phyloP scores from a whole-genome alignment of 2,888 invertebrate genomes.

The Drosophila rubida region DNA sequence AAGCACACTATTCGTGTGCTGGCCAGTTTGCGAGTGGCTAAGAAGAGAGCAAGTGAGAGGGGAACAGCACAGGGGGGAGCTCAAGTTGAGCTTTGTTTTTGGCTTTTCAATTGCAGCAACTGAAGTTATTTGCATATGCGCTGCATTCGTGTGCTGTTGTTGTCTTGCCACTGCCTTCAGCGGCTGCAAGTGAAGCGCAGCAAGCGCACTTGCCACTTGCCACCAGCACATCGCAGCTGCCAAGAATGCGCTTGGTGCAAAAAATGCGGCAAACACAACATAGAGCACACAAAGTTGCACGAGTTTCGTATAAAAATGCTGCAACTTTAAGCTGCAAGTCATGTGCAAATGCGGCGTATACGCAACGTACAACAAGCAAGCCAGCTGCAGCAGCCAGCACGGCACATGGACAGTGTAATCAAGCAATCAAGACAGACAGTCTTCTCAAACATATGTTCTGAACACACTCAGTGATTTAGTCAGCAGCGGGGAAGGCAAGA shows the following conservation, averaged over 20 bases:
- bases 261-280: conserved; percentile 35
- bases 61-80: not conserved
- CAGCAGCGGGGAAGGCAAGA: too few species aligned
- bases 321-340: conserved; percentile 16
- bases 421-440: too few species aligned
- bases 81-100: conserved; percentile 37
- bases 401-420: too few species aligned
- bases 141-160: conserved; percentile 7
- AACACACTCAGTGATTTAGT: too few species aligned
- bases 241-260: conserved; percentile 35
- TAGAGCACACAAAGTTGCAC: conserved; percentile 1
- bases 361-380: conserved; percentile 1
- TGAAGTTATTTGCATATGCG: conserved; percentile 71
- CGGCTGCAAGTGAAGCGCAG: conserved; percentile 66
- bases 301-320: not conserved
- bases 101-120: conserved; percentile 65
- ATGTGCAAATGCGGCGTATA: conserved; percentile 13
- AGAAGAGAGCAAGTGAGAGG: not conserved
- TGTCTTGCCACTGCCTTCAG: conserved; percentile 49
- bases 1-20: conserved; percentile 66
- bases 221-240: conserved; percentile 42
- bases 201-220: conserved; percentile 68
- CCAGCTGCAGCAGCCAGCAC: too few species aligned
- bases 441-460: too few species aligned
- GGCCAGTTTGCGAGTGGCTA: conserved; percentile 49